These are phyloP conservation scores for Agraylea sexmaculata DNA, from an alignment of 1,140 invertebrate genomes.

Conservation along the genomic window DNA sequence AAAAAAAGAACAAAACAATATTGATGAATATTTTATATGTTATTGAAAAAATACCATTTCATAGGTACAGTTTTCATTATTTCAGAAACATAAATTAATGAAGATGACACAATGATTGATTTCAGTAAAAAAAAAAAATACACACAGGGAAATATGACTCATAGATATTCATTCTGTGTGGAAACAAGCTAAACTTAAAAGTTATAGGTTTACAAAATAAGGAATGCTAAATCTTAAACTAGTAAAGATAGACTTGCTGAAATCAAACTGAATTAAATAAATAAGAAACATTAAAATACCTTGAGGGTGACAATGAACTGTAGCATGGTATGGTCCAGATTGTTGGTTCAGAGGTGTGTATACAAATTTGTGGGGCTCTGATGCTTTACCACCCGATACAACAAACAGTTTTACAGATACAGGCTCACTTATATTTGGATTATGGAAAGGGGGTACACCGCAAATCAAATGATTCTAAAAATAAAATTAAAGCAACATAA, in stretches of 20 bases:
- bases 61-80: too few species aligned
- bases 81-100: too few species aligned
- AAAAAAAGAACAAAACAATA: too few species aligned
- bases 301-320: conserved; percentile 27
- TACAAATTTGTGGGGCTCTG: conserved; percentile 76
- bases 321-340: conserved; percentile 29
- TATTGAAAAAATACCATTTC: too few species aligned
- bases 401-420: conserved; percentile 68
- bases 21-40: too few species aligned
- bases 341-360: conserved; percentile 51
- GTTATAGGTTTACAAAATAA: neutral
- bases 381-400: conserved; percentile 74
- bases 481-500: conserved; percentile 14
- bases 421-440: conserved; percentile 49
- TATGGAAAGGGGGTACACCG: conserved; percentile 70
- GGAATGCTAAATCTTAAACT: conserved; percentile 1
- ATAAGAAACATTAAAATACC: conserved; percentile 20
- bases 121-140: too few species aligned
- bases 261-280: neutral
- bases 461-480: conserved; percentile 88
- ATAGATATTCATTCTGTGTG: too few species aligned
- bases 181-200: too few species aligned
- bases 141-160: too few species aligned
- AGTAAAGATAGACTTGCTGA: too few species aligned
- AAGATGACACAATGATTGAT: too few species aligned